phyloP scores from a whole-genome alignment of 2,797 vertebrate species.

The Pseudomugil tenellus region DNA sequence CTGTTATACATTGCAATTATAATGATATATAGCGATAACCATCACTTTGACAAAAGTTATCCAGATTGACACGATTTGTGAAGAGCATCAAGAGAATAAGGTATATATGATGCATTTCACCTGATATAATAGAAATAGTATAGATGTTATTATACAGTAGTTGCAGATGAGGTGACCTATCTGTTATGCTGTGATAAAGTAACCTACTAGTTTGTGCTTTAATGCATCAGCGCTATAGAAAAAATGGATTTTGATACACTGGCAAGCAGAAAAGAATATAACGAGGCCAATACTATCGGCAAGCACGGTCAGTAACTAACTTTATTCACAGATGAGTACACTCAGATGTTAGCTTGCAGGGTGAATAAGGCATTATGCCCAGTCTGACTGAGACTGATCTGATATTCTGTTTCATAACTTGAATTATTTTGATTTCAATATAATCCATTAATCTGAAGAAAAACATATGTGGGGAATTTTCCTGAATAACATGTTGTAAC shows the following conservation, averaged over 20 bases:
- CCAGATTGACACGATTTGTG: background rate
- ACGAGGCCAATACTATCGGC: background rate
- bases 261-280: background rate
- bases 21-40: background rate
- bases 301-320: background rate
- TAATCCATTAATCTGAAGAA: slow-evolving; percentile 27
- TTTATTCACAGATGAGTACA: background rate
- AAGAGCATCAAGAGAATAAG: too few species aligned
- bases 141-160: too few species aligned
- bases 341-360: background rate
- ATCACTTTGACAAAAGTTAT: too few species aligned
- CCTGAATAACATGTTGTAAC: slow-evolving; percentile 20
- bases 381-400: slow-evolving; percentile 15
- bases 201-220: background rate
- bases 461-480: slow-evolving; percentile 12
- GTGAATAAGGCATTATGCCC: background rate
- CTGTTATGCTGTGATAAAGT: background rate
- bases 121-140: background rate
- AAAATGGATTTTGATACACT: background rate
- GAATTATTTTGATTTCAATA: slow-evolving; percentile 18
- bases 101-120: background rate
- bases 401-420: slow-evolving; percentile 45
- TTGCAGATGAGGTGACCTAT: background rate
- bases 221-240: background rate
- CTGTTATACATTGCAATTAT: background rate